A percentile compares a stretch with the other conserved stretches of the same genome.
Conservation (phyloP, 2,113 vertebrate genomes). For the Phasianus colchicus region DNA sequence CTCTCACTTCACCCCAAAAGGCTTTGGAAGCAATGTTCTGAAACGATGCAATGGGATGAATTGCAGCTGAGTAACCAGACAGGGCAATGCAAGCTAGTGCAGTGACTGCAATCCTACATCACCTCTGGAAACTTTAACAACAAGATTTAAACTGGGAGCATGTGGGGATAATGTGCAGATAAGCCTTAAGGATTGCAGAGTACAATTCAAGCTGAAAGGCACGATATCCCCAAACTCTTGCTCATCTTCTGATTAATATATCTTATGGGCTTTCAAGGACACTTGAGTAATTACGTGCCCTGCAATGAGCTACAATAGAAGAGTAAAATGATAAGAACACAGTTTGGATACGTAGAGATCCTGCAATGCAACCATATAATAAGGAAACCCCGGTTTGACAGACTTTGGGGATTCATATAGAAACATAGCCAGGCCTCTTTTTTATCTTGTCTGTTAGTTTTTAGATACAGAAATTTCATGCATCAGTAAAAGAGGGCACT, state of each 20-base stretch:
- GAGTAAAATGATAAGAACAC: rapidly evolving
- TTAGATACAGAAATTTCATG: rapidly evolving
- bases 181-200: not conserved
- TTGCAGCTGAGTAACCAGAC: rapidly evolving
- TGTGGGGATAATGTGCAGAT: rapidly evolving
- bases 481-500: rapidly evolving
- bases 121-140: rapidly evolving
- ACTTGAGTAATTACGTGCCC: rapidly evolving
- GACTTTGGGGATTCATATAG: not conserved
- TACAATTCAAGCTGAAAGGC: not conserved
- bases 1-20: not conserved
- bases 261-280: not conserved
- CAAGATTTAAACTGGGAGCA: rapidly evolving
- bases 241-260: rapidly evolving
- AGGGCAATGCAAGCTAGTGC: not conserved
- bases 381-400: rapidly evolving
- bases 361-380: rapidly evolving
- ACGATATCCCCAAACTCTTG: not conserved
- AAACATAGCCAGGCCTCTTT: not conserved
- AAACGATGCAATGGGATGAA: rapidly evolving
- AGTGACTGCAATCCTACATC: rapidly evolving
- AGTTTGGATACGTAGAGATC: rapidly evolving
- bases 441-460: not conserved
- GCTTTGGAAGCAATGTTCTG: not conserved
- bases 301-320: not conserved